Conservation (phyloP, 2,797 vertebrate genomes). For the Amblyraja radiata region DNA sequence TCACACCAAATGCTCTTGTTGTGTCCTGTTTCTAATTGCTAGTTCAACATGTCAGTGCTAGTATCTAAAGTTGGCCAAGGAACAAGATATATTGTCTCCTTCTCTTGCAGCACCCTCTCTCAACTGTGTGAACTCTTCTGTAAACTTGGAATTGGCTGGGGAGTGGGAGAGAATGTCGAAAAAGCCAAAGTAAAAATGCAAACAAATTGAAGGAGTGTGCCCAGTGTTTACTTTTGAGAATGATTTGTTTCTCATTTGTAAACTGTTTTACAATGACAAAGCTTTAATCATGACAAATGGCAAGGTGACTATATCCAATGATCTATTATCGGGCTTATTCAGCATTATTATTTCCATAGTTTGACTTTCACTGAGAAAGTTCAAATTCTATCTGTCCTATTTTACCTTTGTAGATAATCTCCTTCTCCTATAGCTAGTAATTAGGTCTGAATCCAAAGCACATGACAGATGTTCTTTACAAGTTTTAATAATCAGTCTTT, state of each 20-base stretch:
- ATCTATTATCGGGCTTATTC: neutral
- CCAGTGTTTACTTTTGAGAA: neutral
- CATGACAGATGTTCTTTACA: slow-evolving; percentile 30
- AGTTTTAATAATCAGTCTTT: slow-evolving; percentile 20
- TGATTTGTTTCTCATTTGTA: neutral
- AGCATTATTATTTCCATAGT: neutral
- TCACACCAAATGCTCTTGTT: neutral
- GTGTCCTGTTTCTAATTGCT: neutral
- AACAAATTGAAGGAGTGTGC: neutral
- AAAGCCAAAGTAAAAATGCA: neutral
- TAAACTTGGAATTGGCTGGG: neutral
- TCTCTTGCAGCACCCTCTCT: neutral
- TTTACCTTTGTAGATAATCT: slow-evolving; percentile 12
- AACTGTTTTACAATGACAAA: neutral
- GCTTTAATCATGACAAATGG: neutral
- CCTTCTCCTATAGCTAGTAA: neutral
- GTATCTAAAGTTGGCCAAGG: neutral
- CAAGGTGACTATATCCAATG: neutral
- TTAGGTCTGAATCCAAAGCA: slow-evolving; percentile 7
- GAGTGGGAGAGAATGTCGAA: neutral
- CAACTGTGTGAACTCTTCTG: neutral
- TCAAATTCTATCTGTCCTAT: slow-evolving; percentile 19
- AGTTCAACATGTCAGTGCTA: neutral
- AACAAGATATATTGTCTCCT: neutral
- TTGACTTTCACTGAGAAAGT: neutral